Evolutionary conservation across 2,797 vertebrate genomes (phyloP), one percentile per base, ranked within the genome.

Genomic region (Chanos chanos): DNA sequence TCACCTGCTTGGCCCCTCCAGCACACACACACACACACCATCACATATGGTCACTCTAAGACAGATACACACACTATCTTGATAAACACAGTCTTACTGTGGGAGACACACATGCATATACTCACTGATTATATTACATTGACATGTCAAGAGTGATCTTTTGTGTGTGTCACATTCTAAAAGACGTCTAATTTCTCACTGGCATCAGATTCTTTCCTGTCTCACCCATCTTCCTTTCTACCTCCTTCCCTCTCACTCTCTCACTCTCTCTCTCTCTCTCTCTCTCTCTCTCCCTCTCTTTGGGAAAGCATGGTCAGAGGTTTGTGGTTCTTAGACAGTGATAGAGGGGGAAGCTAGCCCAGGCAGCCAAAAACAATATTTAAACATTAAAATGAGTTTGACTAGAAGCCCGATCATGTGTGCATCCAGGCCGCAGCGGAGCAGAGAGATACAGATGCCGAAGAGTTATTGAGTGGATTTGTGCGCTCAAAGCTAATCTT

Each of bases 391-490:
- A 82, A 81, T 83, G 75, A 71, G 61, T 64, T 73, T 81, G 71
- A 80, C 77, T 67, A 4, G 43, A 68, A 72, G 74, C 66, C 61
- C 19, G 43, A 74, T 73, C 63, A 64, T n/a, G n/a, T n/a, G n/a
- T n/a, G n/a, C 49, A 65, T 65, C 68, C 53, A 37, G 16, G 7
- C 24, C 61, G 59, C 57, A 22, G 41, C 16, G 9, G 16, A 44
- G 45, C 18, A 10, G 78, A 58, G 66, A 66, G 76, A 76, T 78
- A 72, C 50, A 83, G 80, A 74, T 72, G 62, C 45, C 74, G 70
- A 83, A 81, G 79, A 76, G 50, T 85, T 84, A 82, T 81, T 73
- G 76, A 72, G 70, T 77, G 77, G 77, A 82, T 84, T 83, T 83
- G 76, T 67, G 76, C 71, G 71, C 72, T 64, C 72, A 58, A 22